Conservation (phyloP, 2,113 vertebrate genomes). For the Pomatostomus ruficeps region DNA sequence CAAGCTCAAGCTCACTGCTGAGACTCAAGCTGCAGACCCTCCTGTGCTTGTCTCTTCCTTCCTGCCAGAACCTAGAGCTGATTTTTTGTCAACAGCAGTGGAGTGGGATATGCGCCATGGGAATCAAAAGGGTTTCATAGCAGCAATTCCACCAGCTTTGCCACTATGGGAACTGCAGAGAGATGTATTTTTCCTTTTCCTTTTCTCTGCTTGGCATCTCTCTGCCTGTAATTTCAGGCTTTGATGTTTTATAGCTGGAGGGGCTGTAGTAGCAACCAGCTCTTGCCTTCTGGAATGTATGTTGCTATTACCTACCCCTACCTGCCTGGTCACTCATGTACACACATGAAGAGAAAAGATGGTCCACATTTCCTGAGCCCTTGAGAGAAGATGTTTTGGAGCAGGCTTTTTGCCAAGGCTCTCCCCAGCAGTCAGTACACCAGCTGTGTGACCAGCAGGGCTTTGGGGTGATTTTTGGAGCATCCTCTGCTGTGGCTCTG, state of each 20-base stretch:
- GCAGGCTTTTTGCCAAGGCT: background rate
- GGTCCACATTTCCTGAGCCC: rapidly evolving
- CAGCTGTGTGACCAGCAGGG: background rate
- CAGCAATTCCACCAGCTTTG: background rate
- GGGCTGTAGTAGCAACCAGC: background rate
- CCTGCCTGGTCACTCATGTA: background rate
- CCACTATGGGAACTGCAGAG: background rate
- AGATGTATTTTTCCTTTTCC: background rate
- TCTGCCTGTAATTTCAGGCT: background rate
- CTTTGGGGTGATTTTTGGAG: background rate
- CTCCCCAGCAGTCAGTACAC: background rate
- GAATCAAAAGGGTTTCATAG: background rate
- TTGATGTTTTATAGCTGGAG: background rate
- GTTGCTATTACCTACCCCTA: background rate
- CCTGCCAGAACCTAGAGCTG: background rate
- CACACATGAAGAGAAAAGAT: background rate
- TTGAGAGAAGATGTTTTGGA: background rate
- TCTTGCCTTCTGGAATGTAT: background rate
- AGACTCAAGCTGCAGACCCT: background rate
- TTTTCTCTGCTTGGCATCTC: background rate
- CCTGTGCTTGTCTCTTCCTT: rapidly evolving
- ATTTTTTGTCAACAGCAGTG: background rate
- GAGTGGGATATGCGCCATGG: background rate
- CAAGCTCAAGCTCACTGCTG: rapidly evolving
- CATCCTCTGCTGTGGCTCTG: background rate